Percentiles rank a stretch among this genome's conserved stretches.
Conservation (phyloP, 1,140 invertebrate genomes). For the Lasaia peninsularis region DNA sequence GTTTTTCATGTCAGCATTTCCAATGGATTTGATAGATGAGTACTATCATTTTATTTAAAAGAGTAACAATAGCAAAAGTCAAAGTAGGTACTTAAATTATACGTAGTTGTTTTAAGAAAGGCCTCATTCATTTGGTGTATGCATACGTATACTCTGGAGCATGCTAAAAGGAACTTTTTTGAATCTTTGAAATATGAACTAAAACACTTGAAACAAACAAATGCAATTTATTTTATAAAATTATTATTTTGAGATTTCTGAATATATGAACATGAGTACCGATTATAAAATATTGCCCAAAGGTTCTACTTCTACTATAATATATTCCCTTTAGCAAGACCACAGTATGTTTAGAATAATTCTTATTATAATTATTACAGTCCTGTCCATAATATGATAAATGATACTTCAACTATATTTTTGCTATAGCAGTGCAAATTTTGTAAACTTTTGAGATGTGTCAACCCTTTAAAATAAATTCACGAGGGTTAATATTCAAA, state of each 20-base stretch:
- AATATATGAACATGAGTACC: too few relatives aligned
- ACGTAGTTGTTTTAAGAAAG: conserved; percentile 44
- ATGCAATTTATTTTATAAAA: too few relatives aligned
- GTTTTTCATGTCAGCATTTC: background rate
- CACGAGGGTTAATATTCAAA: conserved; percentile 50
- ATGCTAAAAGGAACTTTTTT: background rate
- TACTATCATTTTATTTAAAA: conserved; percentile 20
- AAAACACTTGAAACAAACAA: too few relatives aligned
- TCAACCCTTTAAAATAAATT: conserved; percentile 63
- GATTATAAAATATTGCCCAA: too few relatives aligned
- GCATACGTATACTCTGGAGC: conserved; percentile 12
- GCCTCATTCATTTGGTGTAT: conserved; percentile 58
- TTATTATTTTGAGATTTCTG: too few relatives aligned
- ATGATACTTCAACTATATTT: background rate
- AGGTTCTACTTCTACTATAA: too few relatives aligned
- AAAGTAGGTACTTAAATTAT: conserved; percentile 32
- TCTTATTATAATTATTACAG: background rate
- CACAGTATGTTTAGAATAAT: conserved; percentile 1
- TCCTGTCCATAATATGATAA: background rate
- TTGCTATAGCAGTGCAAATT: background rate
- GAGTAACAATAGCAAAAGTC: conserved; percentile 14
- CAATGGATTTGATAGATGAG: background rate
- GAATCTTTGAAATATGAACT: too few relatives aligned
- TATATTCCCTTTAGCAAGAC: background rate
- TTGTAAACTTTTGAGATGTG: conserved; percentile 75